Percentiles rank a stretch among this genome's conserved stretches.
These are phyloP conservation scores for Poecilia latipinna DNA, from an alignment of 2,113 vertebrate genomes.

Conservation along the genomic window DNA sequence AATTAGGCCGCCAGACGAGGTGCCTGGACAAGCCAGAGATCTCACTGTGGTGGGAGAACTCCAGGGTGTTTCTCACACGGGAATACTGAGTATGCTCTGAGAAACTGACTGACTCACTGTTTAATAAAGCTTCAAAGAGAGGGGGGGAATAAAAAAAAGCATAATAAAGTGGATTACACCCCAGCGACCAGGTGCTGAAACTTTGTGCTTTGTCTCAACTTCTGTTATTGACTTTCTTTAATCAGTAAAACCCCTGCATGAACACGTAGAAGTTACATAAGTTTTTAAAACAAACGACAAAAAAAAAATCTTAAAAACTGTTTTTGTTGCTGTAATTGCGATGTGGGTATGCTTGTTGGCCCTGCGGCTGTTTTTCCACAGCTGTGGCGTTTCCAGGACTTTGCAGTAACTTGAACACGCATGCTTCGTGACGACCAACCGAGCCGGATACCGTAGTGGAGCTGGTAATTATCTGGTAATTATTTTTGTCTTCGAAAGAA, in stretches of 20 bases:
- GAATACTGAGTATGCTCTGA: constrained; percentile 43
- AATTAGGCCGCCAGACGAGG: constrained; percentile 3
- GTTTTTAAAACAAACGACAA: background rate
- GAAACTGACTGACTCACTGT: constrained; percentile 28
- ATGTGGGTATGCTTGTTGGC: background rate
- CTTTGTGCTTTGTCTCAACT: constrained; percentile 3
- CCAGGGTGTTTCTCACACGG: constrained; percentile 41
- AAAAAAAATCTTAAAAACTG: no score
- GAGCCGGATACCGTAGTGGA: background rate
- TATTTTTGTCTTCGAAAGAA: background rate
- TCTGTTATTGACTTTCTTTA: background rate
- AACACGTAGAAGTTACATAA: background rate
- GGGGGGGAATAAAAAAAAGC: constrained; percentile 1
- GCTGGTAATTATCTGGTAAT: background rate
- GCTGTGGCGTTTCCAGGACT: constrained; percentile 7
- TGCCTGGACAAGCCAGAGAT: constrained; percentile 12
- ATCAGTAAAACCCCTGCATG: background rate
- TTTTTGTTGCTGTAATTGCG: background rate
- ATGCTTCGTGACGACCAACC: background rate
- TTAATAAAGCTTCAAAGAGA: constrained; percentile 3
- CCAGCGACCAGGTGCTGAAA: background rate
- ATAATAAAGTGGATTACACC: constrained; percentile 9
- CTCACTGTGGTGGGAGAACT: constrained; percentile 28
- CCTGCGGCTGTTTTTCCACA: background rate
- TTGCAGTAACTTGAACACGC: constrained; percentile 26